These are phyloP conservation scores for Apeira syringaria DNA, from an alignment of 2,888 invertebrate genomes.

Conservation along the genomic window DNA sequence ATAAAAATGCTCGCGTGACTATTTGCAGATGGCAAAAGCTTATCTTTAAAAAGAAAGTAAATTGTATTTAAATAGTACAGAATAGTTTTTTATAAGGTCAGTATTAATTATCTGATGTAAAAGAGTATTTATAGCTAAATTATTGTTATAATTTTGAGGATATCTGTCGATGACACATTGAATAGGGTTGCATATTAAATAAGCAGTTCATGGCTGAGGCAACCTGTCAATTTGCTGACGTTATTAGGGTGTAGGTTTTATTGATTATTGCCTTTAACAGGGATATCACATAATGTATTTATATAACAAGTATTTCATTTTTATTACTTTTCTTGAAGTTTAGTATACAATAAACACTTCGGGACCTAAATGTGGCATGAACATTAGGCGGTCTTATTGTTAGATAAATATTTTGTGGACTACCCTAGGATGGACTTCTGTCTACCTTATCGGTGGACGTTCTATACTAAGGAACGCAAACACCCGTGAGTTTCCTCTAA, in stretches of 20 bases:
- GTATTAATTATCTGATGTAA: conserved; percentile 23
- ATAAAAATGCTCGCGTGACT: conserved; percentile 43
- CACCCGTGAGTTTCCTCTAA: no score
- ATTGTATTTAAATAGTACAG: conserved; percentile 29
- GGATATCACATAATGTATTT: neutral
- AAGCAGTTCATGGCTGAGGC: conserved; percentile 9
- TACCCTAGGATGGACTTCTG: no score
- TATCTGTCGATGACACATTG: conserved; percentile 12
- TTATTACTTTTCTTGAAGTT: no score
- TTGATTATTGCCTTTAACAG: conserved; percentile 6
- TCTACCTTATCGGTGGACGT: no score
- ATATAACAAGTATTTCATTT: no score
- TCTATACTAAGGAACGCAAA: no score
- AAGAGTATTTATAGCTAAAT: conserved; percentile 9
- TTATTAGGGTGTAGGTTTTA: conserved; percentile 7
- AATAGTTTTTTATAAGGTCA: conserved; percentile 32
- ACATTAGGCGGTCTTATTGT: no score
- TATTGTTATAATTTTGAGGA: conserved; percentile 8
- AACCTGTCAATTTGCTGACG: conserved; percentile 10
- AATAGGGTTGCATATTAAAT: conserved; percentile 11
- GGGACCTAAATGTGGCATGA: no score
- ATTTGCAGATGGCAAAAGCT: conserved; percentile 38
- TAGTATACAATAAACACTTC: no score
- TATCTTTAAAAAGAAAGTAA: conserved; percentile 44
- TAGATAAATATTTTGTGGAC: no score